Percentiles rank a stretch among this genome's conserved stretches.
Conservation (phyloP, 1,140 invertebrate species). For the Drosophila dunni region DNA sequence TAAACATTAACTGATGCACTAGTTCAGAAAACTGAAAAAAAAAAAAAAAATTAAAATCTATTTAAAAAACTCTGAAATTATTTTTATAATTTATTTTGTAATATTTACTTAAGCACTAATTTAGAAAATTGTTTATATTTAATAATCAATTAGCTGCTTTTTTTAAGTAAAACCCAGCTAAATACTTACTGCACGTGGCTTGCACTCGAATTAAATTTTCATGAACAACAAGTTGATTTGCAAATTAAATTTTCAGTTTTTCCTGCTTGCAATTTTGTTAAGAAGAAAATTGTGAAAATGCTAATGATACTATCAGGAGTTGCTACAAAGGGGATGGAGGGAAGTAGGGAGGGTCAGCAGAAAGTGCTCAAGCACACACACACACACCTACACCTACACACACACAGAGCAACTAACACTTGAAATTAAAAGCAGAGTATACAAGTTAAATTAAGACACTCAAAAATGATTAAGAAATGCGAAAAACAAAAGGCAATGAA, state of each 20-base stretch:
- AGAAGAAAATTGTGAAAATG: constrained; percentile 41
- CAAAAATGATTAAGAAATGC: constrained; percentile 81
- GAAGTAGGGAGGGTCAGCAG: constrained; percentile 11
- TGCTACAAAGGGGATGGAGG: constrained; percentile 36
- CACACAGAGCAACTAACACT: constrained; percentile 28
- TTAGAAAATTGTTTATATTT: not conserved
- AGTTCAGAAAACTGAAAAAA: no score
- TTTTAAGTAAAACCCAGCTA: not conserved
- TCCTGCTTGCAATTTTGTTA: constrained; percentile 7
- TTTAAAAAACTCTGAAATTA: no score
- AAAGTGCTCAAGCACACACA: constrained; percentile 9
- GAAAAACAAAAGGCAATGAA: constrained; percentile 45
- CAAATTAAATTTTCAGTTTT: constrained; percentile 24
- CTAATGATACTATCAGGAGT: constrained; percentile 72
- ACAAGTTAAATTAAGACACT: constrained; percentile 76
- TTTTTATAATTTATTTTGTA: no score
- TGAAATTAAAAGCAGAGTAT: constrained; percentile 68
- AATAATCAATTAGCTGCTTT: not conserved
- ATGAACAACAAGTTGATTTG: constrained; percentile 26
- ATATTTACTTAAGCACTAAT: no score
- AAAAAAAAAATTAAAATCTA: no score
- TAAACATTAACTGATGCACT: no score
- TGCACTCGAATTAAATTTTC: not conserved
- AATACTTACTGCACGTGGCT: not conserved
- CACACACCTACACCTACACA: not conserved